Conservation (phyloP, 2,113 vertebrate genomes). For the Equus przewalskii region DNA sequence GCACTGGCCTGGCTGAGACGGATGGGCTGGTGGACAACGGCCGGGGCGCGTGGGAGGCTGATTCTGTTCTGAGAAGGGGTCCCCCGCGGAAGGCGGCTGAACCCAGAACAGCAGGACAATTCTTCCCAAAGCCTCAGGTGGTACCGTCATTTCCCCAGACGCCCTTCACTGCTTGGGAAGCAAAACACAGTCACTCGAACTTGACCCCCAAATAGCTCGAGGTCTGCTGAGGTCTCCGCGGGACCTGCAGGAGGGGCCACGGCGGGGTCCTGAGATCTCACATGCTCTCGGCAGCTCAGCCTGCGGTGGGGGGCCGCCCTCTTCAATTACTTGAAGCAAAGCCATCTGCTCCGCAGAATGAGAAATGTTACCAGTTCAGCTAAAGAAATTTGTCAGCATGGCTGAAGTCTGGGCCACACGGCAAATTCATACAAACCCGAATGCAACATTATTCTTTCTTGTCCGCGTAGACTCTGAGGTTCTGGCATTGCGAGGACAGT, state of each 20-base stretch:
- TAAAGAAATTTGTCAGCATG: neutral
- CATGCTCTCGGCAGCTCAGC: neutral
- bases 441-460: rapidly evolving
- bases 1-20: rapidly evolving
- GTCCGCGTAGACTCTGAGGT: rapidly evolving
- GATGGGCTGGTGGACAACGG: rapidly evolving
- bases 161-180: neutral
- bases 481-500: rapidly evolving
- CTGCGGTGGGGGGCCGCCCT: rapidly evolving
- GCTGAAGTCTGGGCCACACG: neutral
- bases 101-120: rapidly evolving
- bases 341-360: neutral
- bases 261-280: rapidly evolving
- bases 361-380: too few relatives aligned
- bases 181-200: rapidly evolving
- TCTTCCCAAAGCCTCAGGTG: rapidly evolving
- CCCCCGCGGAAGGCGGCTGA: rapidly evolving
- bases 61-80: rapidly evolving
- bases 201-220: rapidly evolving
- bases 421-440: neutral
- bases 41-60: rapidly evolving
- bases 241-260: rapidly evolving
- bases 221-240: rapidly evolving
- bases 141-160: rapidly evolving
- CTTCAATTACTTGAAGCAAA: rapidly evolving